Evolutionary conservation across 2,113 vertebrate genomes (phyloP).

Genomic region (Megalops atlanticus): DNA sequence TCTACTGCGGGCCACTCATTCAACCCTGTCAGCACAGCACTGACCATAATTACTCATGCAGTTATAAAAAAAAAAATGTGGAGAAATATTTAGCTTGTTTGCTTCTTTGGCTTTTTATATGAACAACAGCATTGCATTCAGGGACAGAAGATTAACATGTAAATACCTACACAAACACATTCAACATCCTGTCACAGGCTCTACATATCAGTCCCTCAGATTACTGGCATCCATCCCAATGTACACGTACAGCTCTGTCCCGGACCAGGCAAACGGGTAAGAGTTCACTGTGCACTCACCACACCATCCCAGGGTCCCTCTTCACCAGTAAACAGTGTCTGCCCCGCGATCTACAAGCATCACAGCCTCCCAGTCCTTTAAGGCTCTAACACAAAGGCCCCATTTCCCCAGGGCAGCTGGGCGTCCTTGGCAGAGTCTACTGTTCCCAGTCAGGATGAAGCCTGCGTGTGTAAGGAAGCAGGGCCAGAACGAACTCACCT

Average conservation of each 20-base stretch:
- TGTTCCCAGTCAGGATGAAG: not conserved
- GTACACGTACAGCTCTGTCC: not conserved
- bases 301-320: not conserved
- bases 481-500: not conserved
- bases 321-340: not conserved
- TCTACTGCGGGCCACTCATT: not conserved
- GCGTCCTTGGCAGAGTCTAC: not conserved
- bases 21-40: not conserved
- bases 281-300: not conserved
- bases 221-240: not conserved
- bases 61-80: no score
- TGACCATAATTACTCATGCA: no score
- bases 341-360: not conserved
- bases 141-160: not conserved
- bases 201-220: not conserved
- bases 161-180: no score
- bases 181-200: not conserved
- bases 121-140: no score
- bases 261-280: not conserved
- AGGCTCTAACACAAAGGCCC: not conserved
- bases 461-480: not conserved
- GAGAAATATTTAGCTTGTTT: no score
- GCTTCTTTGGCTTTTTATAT: no score
- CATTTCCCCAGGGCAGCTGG: slow-evolving; percentile 6
- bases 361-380: not conserved